Conservation (phyloP, 2,888 invertebrate genomes). For the Acanthoscelides obtectus region DNA sequence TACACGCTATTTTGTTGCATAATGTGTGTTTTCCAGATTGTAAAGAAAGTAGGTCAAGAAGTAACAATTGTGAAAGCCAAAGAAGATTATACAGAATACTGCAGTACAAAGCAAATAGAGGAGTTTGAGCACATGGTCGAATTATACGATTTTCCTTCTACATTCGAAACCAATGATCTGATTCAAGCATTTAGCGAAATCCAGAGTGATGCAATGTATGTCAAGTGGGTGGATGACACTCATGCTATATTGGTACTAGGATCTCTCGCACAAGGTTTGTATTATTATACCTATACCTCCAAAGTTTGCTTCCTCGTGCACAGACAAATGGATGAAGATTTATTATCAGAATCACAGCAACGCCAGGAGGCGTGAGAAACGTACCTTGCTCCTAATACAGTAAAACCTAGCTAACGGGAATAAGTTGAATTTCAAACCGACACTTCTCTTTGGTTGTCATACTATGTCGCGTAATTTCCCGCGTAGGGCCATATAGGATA, state of each 20-base stretch:
- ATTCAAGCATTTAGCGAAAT: constrained; percentile 42
- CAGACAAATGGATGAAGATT: no score
- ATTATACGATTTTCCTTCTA: constrained; percentile 43
- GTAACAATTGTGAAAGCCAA: constrained; percentile 36
- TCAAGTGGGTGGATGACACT: constrained; percentile 47
- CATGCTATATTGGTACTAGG: constrained; percentile 44
- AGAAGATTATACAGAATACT: constrained; percentile 37
- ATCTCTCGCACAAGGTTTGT: constrained; percentile 41
- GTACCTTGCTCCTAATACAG: no score
- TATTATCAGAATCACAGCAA: no score
- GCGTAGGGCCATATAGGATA: no score
- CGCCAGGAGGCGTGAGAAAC: no score
- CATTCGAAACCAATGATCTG: constrained; percentile 43
- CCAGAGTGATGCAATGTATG: constrained; percentile 42
- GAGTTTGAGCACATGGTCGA: constrained; percentile 45
- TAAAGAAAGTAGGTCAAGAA: constrained; percentile 37
- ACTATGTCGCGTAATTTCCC: no score
- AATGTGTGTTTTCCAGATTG: constrained; percentile 29
- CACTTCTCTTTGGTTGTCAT: no score
- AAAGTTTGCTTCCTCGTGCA: no score
- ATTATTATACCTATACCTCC: no score
- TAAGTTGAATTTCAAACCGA: no score
- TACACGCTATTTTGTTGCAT: neutral
- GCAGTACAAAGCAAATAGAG: constrained; percentile 31
- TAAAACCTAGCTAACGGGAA: no score